Conservation (phyloP, 2,113 vertebrate species). For the Elephas maximus region DNA sequence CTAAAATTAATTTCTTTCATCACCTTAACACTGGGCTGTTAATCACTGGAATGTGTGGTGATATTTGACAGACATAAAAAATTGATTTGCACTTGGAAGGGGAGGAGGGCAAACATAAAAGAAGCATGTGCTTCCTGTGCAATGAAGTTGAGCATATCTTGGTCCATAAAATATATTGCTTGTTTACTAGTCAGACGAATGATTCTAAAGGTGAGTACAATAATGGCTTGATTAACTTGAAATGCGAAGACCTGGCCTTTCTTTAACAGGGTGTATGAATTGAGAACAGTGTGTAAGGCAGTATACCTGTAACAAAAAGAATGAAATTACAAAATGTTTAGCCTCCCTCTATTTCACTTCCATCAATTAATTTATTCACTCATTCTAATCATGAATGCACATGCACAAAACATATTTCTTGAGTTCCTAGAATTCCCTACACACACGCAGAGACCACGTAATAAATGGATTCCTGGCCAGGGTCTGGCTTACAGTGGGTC, state of each 20-base stretch:
- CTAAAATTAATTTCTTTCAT: slow-evolving; percentile 84
- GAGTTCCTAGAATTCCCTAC: background rate
- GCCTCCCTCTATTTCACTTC: slow-evolving; percentile 30
- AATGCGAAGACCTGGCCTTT: slow-evolving; percentile 52
- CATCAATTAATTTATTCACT: slow-evolving; percentile 40
- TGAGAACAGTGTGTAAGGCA: slow-evolving; percentile 30
- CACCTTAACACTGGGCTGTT: slow-evolving; percentile 82
- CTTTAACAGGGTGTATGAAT: background rate
- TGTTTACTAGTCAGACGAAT: slow-evolving; percentile 59
- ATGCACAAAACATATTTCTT: slow-evolving; percentile 24
- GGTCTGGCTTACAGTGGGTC: background rate
- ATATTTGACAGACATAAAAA: slow-evolving; percentile 73
- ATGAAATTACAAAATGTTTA: slow-evolving; percentile 35
- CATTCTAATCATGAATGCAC: background rate
- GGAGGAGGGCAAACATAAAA: slow-evolving; percentile 56
- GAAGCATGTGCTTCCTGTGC: background rate
- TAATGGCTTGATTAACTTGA: slow-evolving; percentile 22
- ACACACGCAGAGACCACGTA: background rate
- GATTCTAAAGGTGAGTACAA: slow-evolving; percentile 20
- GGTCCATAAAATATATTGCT: slow-evolving; percentile 44
- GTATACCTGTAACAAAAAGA: background rate
- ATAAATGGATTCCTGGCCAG: background rate
- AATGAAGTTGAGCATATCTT: slow-evolving; percentile 67
- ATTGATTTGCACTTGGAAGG: slow-evolving; percentile 64
- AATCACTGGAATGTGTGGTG: slow-evolving; percentile 71